Evolutionary conservation across 2,797 vertebrate genomes (phyloP), one percentile per base, ranked within the genome.

Genomic region (Spinus pinus): DNA sequence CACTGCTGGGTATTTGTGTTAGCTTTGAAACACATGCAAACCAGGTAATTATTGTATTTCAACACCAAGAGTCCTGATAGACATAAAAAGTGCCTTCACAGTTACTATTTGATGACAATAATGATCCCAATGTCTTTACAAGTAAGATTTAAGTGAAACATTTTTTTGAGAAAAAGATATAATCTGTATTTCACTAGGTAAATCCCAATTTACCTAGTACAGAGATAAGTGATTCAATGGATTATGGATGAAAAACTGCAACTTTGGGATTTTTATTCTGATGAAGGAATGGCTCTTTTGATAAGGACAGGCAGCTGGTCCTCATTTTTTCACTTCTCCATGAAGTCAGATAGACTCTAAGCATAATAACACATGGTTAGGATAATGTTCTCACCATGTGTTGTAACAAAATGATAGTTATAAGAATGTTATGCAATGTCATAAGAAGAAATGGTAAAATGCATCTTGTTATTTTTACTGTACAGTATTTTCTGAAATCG

Each of bases 191-290:
- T 83, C 21, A 6, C 30, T 65, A 22, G n/a, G 28, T 73, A 41
- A 61, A 85, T 24, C 2, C 0, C 13, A 31, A 8, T n/a, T n/a
- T n/a, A n/a, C n/a, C n/a, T n/a, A n/a, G 14, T 49, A 47, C 28
- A 46, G 10, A 46, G 9, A 1, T 20, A 69, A 72, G 10, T 42
- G 33, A 62, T 42, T 70, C 31, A 17, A 15, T 42, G 30, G 35
- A 33, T 46, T 80, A 39, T 46, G 6, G 3, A 21, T 79, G 65
- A 49, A 82, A 91, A 94, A 9, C 13, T 18, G 8, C 15, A 54
- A 20, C 5, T 65, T 19, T 14, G 14, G 17, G 1, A 1, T 35
- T 37, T 72, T 39, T 24, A 39, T 74, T 67, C 30, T 37, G 9
- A 20, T n/a, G 31, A 56, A 74, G 37, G 27, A 88, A 71, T 30